A percentile compares a stretch with the other conserved stretches of the same genome.
phyloP scores from a whole-genome alignment of 2,888 invertebrate species.

The Drosophila maculinotata region DNA sequence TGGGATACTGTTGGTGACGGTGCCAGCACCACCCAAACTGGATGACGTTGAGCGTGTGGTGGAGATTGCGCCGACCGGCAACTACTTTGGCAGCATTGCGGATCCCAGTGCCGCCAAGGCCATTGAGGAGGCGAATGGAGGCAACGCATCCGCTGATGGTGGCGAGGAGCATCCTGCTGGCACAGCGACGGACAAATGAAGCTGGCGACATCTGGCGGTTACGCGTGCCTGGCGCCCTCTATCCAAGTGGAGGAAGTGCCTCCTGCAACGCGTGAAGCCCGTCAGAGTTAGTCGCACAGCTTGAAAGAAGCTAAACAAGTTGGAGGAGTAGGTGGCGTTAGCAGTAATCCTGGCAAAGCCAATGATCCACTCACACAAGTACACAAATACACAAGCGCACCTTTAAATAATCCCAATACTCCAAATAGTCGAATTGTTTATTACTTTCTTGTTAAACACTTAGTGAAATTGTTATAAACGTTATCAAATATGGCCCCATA shows the following conservation, averaged over 20 bases:
- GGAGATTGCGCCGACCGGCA: slow-evolving; percentile 79
- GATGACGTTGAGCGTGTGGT: slow-evolving; percentile 82
- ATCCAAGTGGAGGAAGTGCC: slow-evolving; percentile 37
- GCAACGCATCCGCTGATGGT: slow-evolving; percentile 46
- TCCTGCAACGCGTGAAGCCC: slow-evolving; percentile 63
- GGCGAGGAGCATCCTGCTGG: slow-evolving; percentile 67
- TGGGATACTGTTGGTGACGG: slow-evolving; percentile 82
- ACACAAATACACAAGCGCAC: slow-evolving; percentile 31
- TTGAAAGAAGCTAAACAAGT: slow-evolving; percentile 37
- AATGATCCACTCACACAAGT: slow-evolving; percentile 2
- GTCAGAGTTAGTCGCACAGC: slow-evolving; percentile 67
- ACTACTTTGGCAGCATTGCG: slow-evolving; percentile 77
- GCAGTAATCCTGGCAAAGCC: slow-evolving; percentile 25
- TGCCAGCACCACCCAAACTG: slow-evolving; percentile 81
- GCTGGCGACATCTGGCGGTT: slow-evolving; percentile 76
- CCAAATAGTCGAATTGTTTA: slow-evolving; percentile 47
- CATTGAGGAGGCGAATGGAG: slow-evolving; percentile 57
- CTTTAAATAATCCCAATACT: slow-evolving; percentile 19
- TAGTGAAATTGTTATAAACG: slow-evolving; percentile 62
- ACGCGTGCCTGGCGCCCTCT: slow-evolving; percentile 56
- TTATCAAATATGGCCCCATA: slow-evolving; percentile 69
- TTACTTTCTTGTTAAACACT: slow-evolving; percentile 61
- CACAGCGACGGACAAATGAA: slow-evolving; percentile 74
- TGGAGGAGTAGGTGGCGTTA: slow-evolving; percentile 8
- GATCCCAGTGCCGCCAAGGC: slow-evolving; percentile 71